Percentiles rank a stretch among this genome's conserved stretches.
Evolutionary conservation across 2,797 vertebrate species (phyloP).

Genomic region (Spinus pinus): DNA sequence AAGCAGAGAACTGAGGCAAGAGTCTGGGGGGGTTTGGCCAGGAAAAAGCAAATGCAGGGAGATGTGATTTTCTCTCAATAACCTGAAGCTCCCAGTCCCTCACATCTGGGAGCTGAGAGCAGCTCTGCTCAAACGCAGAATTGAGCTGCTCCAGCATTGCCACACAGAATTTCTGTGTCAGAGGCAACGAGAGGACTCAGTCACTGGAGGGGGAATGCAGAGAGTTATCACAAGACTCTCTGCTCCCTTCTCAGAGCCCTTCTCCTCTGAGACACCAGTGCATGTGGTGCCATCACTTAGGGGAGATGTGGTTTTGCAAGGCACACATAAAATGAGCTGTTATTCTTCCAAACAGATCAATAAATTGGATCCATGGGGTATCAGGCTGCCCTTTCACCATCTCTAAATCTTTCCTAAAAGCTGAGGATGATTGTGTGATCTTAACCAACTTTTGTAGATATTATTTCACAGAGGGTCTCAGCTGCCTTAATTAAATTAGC

Average conservation of each 20-base stretch:
- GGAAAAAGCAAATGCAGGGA: neutral
- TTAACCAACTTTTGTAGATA: neutral
- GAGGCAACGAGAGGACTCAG: neutral
- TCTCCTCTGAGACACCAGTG: neutral
- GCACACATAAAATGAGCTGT: neutral
- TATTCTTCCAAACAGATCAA: neutral
- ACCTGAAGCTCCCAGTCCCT: neutral
- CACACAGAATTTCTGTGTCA: neutral
- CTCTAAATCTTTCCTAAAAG: neutral
- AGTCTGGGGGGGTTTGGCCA: neutral
- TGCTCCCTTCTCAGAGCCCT: neutral
- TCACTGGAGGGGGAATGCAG: neutral
- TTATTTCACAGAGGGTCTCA: neutral
- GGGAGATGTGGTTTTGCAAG: neutral
- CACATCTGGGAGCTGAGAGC: neutral
- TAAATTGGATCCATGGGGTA: neutral
- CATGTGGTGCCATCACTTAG: neutral
- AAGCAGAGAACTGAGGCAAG: neutral
- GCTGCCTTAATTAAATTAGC: neutral
- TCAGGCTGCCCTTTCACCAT: neutral
- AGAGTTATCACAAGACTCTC: neutral
- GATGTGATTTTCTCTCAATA: neutral
- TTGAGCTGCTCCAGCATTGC: neutral
- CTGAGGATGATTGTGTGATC: neutral
- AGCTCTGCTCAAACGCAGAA: neutral